Percentiles rank a stretch among this genome's conserved stretches.
These are phyloP conservation scores for Phalanger gymnotis DNA, from an alignment of 2,797 vertebrate species.

Conservation along the genomic window DNA sequence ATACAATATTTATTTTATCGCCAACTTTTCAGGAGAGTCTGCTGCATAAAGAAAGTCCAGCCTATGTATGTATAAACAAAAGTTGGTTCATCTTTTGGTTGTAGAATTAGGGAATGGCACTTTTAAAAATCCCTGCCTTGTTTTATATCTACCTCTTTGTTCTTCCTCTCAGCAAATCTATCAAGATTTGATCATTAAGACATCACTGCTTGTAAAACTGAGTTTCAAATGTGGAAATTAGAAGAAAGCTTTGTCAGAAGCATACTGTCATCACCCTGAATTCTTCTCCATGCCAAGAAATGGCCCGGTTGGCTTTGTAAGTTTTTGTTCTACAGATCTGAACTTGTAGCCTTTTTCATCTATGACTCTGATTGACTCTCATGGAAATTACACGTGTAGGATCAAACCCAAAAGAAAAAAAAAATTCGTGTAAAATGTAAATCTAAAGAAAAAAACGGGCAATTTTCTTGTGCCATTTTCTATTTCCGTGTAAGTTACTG, in stretches of 20 bases:
- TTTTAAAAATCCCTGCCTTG: not conserved
- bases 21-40: not conserved
- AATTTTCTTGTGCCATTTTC: conserved; percentile 78
- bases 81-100: not conserved
- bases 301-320: not conserved
- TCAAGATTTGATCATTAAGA: not conserved
- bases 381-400: conserved; percentile 77
- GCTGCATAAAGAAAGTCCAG: not conserved
- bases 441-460: conserved; percentile 76
- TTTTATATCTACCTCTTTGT: conserved; percentile 13
- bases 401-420: conserved; percentile 66
- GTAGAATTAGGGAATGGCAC: not conserved
- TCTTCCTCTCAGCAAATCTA: not conserved
- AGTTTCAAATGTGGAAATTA: not conserved
- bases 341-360: conserved; percentile 62
- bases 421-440: conserved; percentile 66
- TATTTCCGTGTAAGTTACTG: conserved; percentile 73
- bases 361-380: conserved; percentile 62
- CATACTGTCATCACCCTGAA: not conserved
- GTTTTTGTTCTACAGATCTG: conserved; percentile 47
- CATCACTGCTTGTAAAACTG: not conserved
- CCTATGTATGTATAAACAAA: not conserved
- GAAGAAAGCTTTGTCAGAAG: not conserved
- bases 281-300: not conserved
- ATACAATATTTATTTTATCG: conserved; percentile 14